These are phyloP conservation scores for Drosophila santomea DNA, from an alignment of 1,140 invertebrate genomes.

Conservation along the genomic window DNA sequence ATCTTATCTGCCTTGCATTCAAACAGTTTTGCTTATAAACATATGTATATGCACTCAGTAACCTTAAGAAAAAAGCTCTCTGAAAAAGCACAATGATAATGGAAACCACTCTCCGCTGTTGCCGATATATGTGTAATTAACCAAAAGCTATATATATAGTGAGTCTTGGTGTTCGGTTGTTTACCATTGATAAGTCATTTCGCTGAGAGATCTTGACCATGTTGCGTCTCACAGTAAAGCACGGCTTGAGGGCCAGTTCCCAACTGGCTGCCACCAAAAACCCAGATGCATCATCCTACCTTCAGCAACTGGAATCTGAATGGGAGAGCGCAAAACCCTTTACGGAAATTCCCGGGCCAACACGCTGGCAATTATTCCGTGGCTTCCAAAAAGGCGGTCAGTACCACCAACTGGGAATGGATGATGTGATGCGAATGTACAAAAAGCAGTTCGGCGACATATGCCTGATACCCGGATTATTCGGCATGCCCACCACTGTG, in stretches of 20 bases:
- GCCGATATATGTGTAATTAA: constrained; percentile 7
- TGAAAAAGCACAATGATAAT: constrained; percentile 3
- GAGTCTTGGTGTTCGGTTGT: background rate
- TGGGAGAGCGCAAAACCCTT: constrained; percentile 56
- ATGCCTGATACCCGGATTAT: constrained; percentile 47
- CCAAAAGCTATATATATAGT: constrained; percentile 7
- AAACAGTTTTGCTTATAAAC: background rate
- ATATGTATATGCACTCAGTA: too few species aligned
- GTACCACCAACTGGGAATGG: constrained; percentile 33
- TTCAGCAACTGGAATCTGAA: constrained; percentile 40
- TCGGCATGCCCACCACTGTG: constrained; percentile 63
- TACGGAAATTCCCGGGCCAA: constrained; percentile 54
- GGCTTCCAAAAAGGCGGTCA: constrained; percentile 62
- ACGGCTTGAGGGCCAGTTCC: constrained; percentile 12
- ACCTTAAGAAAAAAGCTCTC: background rate
- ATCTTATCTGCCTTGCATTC: too few species aligned
- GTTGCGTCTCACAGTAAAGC: constrained; percentile 3
- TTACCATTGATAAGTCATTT: constrained; percentile 1
- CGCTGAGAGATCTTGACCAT: background rate
- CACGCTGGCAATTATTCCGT: constrained; percentile 52
- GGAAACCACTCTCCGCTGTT: constrained; percentile 1
- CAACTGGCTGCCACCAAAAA: constrained; percentile 8
- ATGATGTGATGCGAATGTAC: constrained; percentile 26
- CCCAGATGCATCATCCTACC: constrained; percentile 18
- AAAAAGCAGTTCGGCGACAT: constrained; percentile 51